Conservation (phyloP, 2,113 vertebrate species). For the Gila orcuttii region DNA sequence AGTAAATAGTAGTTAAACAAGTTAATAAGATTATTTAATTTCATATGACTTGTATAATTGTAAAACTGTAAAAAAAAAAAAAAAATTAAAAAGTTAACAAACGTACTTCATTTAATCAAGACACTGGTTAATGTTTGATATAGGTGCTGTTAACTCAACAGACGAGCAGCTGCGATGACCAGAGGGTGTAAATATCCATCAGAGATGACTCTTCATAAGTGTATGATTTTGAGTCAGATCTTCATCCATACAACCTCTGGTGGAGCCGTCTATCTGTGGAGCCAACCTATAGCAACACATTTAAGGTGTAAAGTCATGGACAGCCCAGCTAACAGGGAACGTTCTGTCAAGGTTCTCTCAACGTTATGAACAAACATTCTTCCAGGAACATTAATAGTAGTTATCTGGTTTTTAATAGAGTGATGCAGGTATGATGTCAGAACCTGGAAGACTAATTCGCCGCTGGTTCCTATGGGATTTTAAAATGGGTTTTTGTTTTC, state of each 20-base stretch:
- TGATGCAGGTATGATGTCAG: too few relatives aligned
- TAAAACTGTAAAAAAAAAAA: not conserved
- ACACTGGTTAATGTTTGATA: not conserved
- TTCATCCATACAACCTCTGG: conserved; percentile 66
- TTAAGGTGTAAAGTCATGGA: not conserved
- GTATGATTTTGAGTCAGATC: conserved; percentile 65
- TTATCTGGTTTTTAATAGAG: too few relatives aligned
- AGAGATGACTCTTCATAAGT: conserved; percentile 63
- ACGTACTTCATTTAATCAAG: not conserved
- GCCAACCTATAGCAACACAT: conserved; percentile 39
- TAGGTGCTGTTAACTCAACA: conserved; percentile 34
- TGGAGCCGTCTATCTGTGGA: conserved; percentile 52
- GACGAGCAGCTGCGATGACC: conserved; percentile 47
- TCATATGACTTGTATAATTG: not conserved
- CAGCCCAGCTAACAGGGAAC: too few relatives aligned
- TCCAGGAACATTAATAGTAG: too few relatives aligned
- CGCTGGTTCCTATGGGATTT: too few relatives aligned
- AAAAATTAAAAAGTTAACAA: not conserved
- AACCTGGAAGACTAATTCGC: too few relatives aligned
- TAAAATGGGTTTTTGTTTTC: too few relatives aligned
- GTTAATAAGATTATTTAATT: not conserved
- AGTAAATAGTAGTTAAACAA: not conserved
- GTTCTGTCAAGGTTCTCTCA: too few relatives aligned
- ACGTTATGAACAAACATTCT: too few relatives aligned
- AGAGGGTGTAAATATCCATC: conserved; percentile 58